phyloP scores from a whole-genome alignment of 2,888 invertebrate species.

The Gibbula magus region DNA sequence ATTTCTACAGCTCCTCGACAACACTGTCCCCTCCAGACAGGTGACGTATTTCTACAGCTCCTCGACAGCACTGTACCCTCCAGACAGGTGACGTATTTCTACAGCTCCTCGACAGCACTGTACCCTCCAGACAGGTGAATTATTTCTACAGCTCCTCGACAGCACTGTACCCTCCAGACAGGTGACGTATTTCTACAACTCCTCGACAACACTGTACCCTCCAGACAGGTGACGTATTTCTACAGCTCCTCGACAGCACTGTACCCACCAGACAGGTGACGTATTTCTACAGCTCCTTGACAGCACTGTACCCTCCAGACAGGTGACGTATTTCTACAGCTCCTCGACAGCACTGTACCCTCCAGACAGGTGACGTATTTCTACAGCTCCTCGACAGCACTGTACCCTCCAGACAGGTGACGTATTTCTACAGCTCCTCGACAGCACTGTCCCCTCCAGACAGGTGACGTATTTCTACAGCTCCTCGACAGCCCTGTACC shows the following conservation, averaged over 20 bases:
- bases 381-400: conserved; percentile 33
- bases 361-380: conserved; percentile 34
- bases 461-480: conserved; percentile 28
- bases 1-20: conserved; percentile 30
- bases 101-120: conserved; percentile 33
- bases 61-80: conserved; percentile 35
- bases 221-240: conserved; percentile 33
- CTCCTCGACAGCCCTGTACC: conserved; percentile 35
- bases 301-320: conserved; percentile 32
- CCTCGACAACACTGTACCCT: conserved; percentile 33
- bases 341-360: conserved; percentile 34
- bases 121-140: conserved; percentile 37
- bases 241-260: conserved; percentile 33
- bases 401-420: conserved; percentile 36
- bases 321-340: conserved; percentile 28
- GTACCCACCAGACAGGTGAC: conserved; percentile 37
- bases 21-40: conserved; percentile 33
- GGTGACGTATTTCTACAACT: conserved; percentile 29
- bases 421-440: conserved; percentile 24
- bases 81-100: conserved; percentile 31
- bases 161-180: conserved; percentile 34
- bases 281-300: conserved; percentile 27
- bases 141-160: conserved; percentile 27
- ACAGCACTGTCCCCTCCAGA: conserved; percentile 33
- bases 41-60: conserved; percentile 26